These are phyloP conservation scores for Ptyas mucosa DNA, from an alignment of 2,113 vertebrate genomes.

Conservation along the genomic window DNA sequence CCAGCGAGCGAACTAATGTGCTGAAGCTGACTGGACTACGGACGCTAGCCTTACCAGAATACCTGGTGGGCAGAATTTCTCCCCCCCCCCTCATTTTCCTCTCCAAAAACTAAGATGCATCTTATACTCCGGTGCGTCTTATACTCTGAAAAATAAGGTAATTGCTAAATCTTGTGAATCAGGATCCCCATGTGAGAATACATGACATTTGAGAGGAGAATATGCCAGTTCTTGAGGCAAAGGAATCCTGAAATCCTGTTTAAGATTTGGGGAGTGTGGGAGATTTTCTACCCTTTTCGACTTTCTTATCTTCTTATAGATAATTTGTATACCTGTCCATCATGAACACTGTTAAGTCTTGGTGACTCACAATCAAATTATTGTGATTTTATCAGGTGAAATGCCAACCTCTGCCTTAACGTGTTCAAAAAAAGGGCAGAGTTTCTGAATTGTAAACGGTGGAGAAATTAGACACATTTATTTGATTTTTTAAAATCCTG, in stretches of 20 bases:
- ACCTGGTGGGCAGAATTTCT: no score
- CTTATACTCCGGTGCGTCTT: no score
- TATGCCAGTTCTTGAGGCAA: not conserved
- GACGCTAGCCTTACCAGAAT: no score
- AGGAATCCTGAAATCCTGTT: not conserved
- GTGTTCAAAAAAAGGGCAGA: not conserved
- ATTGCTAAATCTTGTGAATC: not conserved
- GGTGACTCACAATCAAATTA: not conserved
- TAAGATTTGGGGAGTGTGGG: not conserved
- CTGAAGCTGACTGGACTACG: no score
- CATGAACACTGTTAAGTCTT: not conserved
- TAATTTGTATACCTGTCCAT: not conserved
- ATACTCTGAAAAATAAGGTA: not conserved
- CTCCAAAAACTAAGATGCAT: no score
- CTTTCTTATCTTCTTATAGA: not conserved
- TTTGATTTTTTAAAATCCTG: not conserved
- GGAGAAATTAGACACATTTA: not conserved
- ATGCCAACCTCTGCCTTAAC: not conserved
- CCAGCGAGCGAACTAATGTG: no score
- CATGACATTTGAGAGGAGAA: not conserved
- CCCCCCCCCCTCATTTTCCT: no score
- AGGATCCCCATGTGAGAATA: not conserved
- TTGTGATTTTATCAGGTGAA: not conserved
- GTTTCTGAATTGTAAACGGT: accelerated
- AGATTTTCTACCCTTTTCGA: not conserved